Conservation (phyloP, 2,113 vertebrate species). For the Mustela nigripes region DNA sequence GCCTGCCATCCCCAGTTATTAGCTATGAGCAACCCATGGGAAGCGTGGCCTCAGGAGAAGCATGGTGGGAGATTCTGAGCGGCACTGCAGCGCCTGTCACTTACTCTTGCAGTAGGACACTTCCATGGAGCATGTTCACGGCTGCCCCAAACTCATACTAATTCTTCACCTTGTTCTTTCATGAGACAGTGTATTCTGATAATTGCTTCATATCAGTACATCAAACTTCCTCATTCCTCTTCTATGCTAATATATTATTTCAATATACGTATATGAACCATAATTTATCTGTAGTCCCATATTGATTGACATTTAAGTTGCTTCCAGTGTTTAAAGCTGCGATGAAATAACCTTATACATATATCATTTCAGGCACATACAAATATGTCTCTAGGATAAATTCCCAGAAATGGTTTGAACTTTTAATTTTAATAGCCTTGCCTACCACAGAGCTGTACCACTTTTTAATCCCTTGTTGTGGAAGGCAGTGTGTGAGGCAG, state of each 20-base stretch:
- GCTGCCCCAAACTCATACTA: not conserved
- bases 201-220: not conserved
- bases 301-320: not conserved
- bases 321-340: not conserved
- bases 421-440: not conserved
- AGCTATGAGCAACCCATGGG: not conserved
- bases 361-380: not conserved
- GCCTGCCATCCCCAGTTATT: not conserved
- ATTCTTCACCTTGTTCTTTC: not conserved
- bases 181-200: not conserved
- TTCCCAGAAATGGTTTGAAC: conserved; percentile 15
- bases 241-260: not conserved
- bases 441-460: not conserved
- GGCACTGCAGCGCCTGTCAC: not conserved
- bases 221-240: not conserved
- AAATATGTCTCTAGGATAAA: not conserved
- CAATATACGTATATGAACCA: not conserved
- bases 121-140: not conserved
- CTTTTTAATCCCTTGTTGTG: not conserved
- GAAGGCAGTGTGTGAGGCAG: not conserved
- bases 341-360: not conserved
- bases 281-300: not conserved
- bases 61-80: not conserved
- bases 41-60: not conserved
- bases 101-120: not conserved